Base-by-base conservation (phyloP, 1,140 invertebrate species). In the Neoseiulus cucumeris region DNA sequence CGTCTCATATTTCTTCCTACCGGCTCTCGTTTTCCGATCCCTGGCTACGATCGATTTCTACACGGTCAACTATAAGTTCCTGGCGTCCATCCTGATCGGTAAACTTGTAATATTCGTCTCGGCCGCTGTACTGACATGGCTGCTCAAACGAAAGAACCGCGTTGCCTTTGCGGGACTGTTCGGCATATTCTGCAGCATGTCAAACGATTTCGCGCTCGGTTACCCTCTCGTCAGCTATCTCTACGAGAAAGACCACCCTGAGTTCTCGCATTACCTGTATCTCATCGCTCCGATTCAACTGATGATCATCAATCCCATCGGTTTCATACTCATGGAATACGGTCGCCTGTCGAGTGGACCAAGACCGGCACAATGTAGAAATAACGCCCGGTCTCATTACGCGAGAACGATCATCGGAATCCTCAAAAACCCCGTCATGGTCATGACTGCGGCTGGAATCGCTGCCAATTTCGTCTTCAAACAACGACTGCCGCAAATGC, bases 121-220 rank as follows among this genome's bases (percentile, higher is more conserved):
- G 29, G 91, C 96, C 5, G 79, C 87, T 12, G 71, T 87, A 25
- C 78, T 94, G 14, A 87, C 87, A 2, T 70, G 92, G 64, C 72
- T 94, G 30, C 81, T 90, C 18, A 84, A 84, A 7, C 83, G 84
- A 74, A 87, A 87, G 7, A 73, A 84, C 5, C 87, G 91, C 76
- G 80, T 86, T 66, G 88, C 87, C 14, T 82, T 84, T 71, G 87
- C 89, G 65, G 92, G 90, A 17, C 78, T 96, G 22, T 91, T 87
- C 80, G 88, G 87, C 25, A 96, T 97, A 70, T 95, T 96, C 75
- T 87, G 86, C 55, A 96, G 92, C 0, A 91, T 96, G 74, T 93
- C 89, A 73, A 98, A 98, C 82, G 93, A 98, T 77, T 96, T 97
- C 81, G 93, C 93, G 55, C 83, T 98, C 70, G 92, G 92, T 67